phyloP scores from a whole-genome alignment of 2,888 invertebrate genomes.

The Lumbricus terrestris region DNA sequence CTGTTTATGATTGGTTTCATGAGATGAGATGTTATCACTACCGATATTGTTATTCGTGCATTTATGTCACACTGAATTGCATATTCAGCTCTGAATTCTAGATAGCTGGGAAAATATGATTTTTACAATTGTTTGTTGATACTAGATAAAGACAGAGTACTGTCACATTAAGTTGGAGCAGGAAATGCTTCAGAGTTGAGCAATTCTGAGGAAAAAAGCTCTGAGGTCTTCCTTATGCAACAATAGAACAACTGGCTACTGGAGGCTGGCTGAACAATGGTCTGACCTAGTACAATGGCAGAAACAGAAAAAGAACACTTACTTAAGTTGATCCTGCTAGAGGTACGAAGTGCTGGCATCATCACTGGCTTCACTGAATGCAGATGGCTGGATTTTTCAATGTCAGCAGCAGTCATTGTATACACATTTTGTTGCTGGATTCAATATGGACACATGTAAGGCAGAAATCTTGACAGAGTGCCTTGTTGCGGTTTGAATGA shows the following conservation, averaged over 20 bases:
- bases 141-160: neutral
- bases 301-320: neutral
- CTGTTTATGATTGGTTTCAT: neutral
- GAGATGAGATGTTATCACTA: neutral
- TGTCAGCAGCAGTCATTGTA: neutral
- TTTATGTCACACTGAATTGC: neutral
- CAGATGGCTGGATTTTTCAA: neutral
- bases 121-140: neutral
- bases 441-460: neutral
- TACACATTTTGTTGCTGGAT: neutral
- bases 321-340: too few relatives aligned
- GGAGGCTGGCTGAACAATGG: neutral
- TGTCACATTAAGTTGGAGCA: too few relatives aligned
- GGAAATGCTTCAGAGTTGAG: neutral
- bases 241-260: neutral
- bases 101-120: neutral
- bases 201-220: neutral
- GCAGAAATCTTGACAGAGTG: fast-evolving
- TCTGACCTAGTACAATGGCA: neutral
- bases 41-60: neutral
- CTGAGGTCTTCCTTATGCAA: neutral
- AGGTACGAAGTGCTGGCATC: neutral
- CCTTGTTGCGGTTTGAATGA: neutral
- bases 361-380: neutral
- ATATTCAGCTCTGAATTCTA: neutral